A percentile compares a stretch with the other conserved stretches of the same genome.
These are phyloP conservation scores for Empidonax traillii DNA, from an alignment of 2,113 vertebrate species.

Conservation along the genomic window DNA sequence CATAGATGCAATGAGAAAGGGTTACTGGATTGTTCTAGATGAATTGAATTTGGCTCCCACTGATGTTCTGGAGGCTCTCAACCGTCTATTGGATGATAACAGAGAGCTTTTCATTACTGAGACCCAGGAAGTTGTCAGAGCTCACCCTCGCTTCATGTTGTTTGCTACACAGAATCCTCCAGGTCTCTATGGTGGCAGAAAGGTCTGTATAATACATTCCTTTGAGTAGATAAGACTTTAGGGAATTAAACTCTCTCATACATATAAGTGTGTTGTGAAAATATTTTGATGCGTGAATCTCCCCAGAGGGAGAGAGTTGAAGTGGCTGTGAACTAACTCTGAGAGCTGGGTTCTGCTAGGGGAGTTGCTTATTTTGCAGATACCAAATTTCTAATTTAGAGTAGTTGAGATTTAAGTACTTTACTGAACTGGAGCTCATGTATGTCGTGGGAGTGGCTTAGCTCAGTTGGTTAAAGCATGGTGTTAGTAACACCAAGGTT, in stretches of 20 bases:
- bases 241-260: accelerated
- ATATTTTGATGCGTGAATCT: neutral
- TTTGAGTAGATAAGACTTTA: neutral
- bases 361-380: neutral
- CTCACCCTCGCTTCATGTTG: conserved; percentile 94
- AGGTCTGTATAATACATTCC: conserved; percentile 73
- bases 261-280: neutral
- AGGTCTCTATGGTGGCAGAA: conserved; percentile 94
- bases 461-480: neutral
- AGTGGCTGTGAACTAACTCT: neutral
- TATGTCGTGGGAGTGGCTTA: neutral
- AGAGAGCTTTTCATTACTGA: conserved; percentile 93
- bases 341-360: neutral
- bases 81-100: conserved; percentile 95
- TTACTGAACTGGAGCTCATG: neutral
- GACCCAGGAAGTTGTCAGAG: conserved; percentile 94
- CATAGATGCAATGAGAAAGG: conserved; percentile 96
- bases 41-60: conserved; percentile 97
- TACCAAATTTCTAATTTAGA: neutral
- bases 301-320: neutral
- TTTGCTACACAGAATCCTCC: conserved; percentile 98
- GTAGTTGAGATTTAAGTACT: neutral
- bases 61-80: conserved; percentile 95
- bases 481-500: neutral
- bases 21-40: conserved; percentile 97